Evolutionary conservation across 1,140 invertebrate genomes (phyloP), one percentile per base, ranked within the genome.

Genomic region (Drosophila chauvacae): DNA sequence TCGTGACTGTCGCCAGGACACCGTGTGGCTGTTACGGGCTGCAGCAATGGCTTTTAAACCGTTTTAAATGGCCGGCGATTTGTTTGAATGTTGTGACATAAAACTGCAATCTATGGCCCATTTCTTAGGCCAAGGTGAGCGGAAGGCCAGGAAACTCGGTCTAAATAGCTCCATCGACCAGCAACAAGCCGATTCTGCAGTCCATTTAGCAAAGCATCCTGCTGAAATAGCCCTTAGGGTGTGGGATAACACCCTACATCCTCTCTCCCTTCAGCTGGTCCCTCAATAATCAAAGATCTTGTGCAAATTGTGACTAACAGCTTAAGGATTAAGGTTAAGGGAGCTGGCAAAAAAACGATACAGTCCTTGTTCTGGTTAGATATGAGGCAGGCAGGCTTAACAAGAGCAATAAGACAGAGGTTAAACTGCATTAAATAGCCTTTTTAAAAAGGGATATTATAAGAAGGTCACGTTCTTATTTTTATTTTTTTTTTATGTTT

Each of bases 21-120:
- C 53, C 74, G 60, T 72, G 56, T 58, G 44, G 63, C 66, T 68
- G 58, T 81, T 77, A 41, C 62, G 76, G 45, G 62, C 47, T 50
- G 63, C 53, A 66, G 57, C 73, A 77, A 77, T 77, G 75, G 63
- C 44, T 66, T 72, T 87, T 70, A 82, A 80, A 70, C 80, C 71
- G 51, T 86, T 88, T 86, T 86, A 88, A 86, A 86, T 87, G 84
- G 76, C 76, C 71, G 64, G 68, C 83, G 60, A 87, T 86, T 86
- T 87, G 84, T 86, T 60, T 87, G 83, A 86, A 86, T 86, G 84
- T 83, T 76, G 71, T 62, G 80, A 86, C 84, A 83, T 86, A 80
- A 87, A 86, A 86, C 76, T 86, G 83, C 84, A 88, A 86, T 86
- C 80, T 86, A 86, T 86, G 70, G 80, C 63, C 76, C 80, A 87